Base-by-base conservation (phyloP, 2,113 vertebrate species). In the Bagarius yarrelli region DNA sequence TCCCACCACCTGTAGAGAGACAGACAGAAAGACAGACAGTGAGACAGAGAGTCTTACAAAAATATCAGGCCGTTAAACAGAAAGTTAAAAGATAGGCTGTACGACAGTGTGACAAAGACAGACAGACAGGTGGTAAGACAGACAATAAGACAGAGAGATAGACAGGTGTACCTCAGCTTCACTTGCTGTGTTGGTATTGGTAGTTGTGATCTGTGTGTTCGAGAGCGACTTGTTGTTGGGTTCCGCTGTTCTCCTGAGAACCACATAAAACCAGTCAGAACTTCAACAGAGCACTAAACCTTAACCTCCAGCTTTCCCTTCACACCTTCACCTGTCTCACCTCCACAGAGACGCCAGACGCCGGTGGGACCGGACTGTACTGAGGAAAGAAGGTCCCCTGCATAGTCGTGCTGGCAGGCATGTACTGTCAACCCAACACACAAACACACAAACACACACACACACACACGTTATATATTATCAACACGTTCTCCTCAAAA, bases 121-220 rank as follows among this genome's bases (percentile, higher is more conserved):
- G 19, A n/a, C 4, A 66, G 19, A n/a, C 11, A 52, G n/a, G 3
- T 0, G 50, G n/a, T 50, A 6, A 32, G 44, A 5, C 25, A 27
- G 14, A 9, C 11, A 30, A 5, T 14, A 3, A 61, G 27, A 5
- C 13, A 32, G 13, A 61, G 9, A 40, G 21, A n/a, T 4, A n/a
- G 34, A 40, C 9, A 67, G 11, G 11, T 9, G 40, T 53, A 72
- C 70, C 70, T 72, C 18, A 50, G 89, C 84, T 89, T 94, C 92
- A 97, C 93, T 97, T 96, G 92, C 89, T 93, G 94, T 96, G 96
- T 89, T 95, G 95, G 93, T 97, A 97, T 15, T 95, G 93, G 89
- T 95, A 98, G 91, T 93, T 93, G 75, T 97, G 96, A 77, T 94
- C 87, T 23, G 95, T 87, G 3, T 91, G 89, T 64, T 97, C 96